Evolutionary conservation across 2,888 invertebrate species (phyloP), one percentile per base, ranked within the genome.

Genomic region (Euplexia lucipara): DNA sequence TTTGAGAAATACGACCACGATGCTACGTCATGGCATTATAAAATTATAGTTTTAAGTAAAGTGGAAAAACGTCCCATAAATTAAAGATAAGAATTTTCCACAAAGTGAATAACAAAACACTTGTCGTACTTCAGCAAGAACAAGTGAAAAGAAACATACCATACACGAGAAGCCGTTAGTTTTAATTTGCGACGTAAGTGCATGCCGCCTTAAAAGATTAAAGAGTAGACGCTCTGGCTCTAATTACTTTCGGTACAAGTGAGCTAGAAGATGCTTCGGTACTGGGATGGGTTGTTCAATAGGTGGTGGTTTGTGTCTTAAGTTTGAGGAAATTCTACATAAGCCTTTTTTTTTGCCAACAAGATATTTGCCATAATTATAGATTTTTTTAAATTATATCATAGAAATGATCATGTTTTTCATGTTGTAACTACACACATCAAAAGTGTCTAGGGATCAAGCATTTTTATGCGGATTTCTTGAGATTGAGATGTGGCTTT

Each of bases 131-230:
- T 53, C 8, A 63, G 20, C 37, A 42, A 35, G n/a, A 54, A 16
- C 30, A 54, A 60, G 49, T 73, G 26, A 45, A 41, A 68, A 61
- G 48, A 64, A 64, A 61, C 71, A 64, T 49, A 75, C 26, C 35
- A 45, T 18, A 16, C 48, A 16, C 49, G 37, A 47, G 22, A 39
- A 53, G 48, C 63, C 60, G 52, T 78, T 79, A 61, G 56, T 79
- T 79, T 79, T 75, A 78, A 78, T 78, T 77, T 71, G 60, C 39
- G 37, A 59, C 61, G 59, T 52, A 79, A 77, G 77, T 75, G 76
- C 68, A 79, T 62, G 52, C 52, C 64, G 75, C 51, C 68, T 78
- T 68, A 75, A 75, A 67, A 75, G 71, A 77, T 77, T 79, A 75
- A 79, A 67, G 60, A 59, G 45, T 53, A 44, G 34, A 66, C 49